Evolutionary conservation across 2,888 invertebrate genomes (phyloP).

Genomic region (Mesochorus sp.): DNA sequence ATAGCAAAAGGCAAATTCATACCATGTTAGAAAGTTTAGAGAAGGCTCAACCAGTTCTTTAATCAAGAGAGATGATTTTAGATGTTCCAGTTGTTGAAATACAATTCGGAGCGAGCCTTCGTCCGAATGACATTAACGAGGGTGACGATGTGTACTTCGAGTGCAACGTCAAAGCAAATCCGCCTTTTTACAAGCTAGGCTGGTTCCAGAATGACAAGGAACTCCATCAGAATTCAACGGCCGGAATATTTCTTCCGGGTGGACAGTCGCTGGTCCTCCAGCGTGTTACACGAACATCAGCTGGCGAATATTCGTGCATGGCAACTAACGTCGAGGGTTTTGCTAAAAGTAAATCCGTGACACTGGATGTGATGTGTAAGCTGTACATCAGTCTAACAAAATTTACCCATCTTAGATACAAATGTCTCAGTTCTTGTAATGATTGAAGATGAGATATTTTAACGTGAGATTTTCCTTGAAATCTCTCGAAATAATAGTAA

Average conservation of each 20-base stretch:
- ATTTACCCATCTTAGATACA: too few species aligned
- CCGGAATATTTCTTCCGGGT: constrained; percentile 92
- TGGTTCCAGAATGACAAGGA: constrained; percentile 94
- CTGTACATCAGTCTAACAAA: constrained; percentile 20
- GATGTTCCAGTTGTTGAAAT: constrained; percentile 91
- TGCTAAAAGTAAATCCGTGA: constrained; percentile 82
- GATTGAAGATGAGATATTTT: background rate
- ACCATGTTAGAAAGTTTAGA: background rate
- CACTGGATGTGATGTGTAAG: constrained; percentile 78
- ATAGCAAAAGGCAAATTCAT: too few species aligned
- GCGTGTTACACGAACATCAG: constrained; percentile 90
- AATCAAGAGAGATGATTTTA: constrained; percentile 80
- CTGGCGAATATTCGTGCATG: constrained; percentile 94
- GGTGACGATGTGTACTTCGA: constrained; percentile 95
- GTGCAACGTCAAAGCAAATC: constrained; percentile 92
- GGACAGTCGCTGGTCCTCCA: constrained; percentile 92
- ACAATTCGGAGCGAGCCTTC: constrained; percentile 92
- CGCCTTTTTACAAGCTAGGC: constrained; percentile 90
- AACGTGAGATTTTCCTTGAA: background rate
- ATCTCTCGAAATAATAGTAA: background rate
- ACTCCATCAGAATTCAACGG: constrained; percentile 91
- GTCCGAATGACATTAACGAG: constrained; percentile 93
- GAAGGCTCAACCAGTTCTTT: background rate
- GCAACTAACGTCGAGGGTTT: constrained; percentile 95
- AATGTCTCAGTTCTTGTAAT: background rate